Evolutionary conservation across 2,113 vertebrate species (phyloP).

Genomic region (Bufo gargarizans): DNA sequence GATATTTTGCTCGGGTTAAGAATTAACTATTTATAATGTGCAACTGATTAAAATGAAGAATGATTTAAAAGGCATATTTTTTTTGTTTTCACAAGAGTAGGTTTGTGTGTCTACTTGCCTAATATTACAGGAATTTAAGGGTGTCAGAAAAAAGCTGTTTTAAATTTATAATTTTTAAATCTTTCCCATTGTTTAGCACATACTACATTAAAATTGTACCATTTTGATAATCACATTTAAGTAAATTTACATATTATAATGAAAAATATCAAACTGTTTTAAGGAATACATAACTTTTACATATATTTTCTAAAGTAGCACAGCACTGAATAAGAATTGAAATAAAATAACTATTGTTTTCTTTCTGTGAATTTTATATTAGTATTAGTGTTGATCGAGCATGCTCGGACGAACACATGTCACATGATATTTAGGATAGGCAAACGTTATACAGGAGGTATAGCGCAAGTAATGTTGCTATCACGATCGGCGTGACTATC

Average conservation of each 20-base stretch:
- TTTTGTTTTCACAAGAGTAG: background rate
- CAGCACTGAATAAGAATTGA: background rate
- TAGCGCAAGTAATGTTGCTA: too few relatives aligned
- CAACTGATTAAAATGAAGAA: background rate
- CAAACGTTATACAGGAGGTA: too few relatives aligned
- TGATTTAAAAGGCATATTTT: background rate
- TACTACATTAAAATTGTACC: background rate
- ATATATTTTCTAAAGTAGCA: too few relatives aligned
- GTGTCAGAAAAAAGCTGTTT: background rate
- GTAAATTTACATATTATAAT: background rate
- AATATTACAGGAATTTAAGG: background rate
- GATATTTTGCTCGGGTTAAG: too few relatives aligned
- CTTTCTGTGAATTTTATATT: too few relatives aligned
- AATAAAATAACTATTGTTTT: background rate
- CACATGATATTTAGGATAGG: too few relatives aligned
- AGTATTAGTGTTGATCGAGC: too few relatives aligned
- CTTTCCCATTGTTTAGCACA: background rate
- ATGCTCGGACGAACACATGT: too few relatives aligned
- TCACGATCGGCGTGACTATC: too few relatives aligned
- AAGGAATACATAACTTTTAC: background rate
- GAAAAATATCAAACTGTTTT: background rate
- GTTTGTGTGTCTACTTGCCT: background rate
- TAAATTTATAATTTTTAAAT: background rate
- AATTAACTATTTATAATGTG: background rate
- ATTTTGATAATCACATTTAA: background rate